Evolutionary conservation across 2,113 vertebrate species (phyloP).

Genomic region (Dendropsophus ebraccatus): DNA sequence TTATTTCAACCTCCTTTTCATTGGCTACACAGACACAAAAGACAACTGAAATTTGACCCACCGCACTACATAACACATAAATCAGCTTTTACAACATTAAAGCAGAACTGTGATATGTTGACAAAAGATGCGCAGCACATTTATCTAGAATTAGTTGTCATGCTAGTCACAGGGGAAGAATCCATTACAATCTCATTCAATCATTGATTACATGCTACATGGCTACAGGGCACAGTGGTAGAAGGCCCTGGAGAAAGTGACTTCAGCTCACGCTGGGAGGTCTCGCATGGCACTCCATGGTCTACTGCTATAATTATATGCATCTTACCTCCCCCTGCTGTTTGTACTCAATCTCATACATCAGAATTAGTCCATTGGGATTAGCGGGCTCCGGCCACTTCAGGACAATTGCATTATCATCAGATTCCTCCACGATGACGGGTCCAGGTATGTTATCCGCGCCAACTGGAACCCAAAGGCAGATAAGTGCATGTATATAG

Average conservation of each 20-base stretch:
- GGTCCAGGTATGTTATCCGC: constrained; percentile 92
- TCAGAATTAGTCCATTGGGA: constrained; percentile 92
- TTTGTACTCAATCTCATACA: constrained; percentile 94
- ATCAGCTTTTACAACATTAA: not conserved
- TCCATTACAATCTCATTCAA: constrained; percentile 3
- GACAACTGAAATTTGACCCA: not conserved
- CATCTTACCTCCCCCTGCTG: constrained; percentile 84
- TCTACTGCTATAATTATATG: not conserved
- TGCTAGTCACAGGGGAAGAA: not conserved
- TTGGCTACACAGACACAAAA: not conserved
- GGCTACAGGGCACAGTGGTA: not conserved
- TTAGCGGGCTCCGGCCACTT: constrained; percentile 87
- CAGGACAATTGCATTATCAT: constrained; percentile 84
- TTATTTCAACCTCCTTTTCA: not conserved
- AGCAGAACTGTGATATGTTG: not conserved
- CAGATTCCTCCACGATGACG: constrained; percentile 80
- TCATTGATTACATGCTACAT: constrained; percentile 15
- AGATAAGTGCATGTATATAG: not conserved
- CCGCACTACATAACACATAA: not conserved
- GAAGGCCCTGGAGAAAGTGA: not conserved
- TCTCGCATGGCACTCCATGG: not conserved
- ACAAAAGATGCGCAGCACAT: not conserved
- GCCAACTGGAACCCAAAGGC: constrained; percentile 75
- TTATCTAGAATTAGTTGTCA: constrained; percentile 9
- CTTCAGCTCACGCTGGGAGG: not conserved